phyloP scores from a whole-genome alignment of 2,888 invertebrate species.

The Ectemnius lituratus region DNA sequence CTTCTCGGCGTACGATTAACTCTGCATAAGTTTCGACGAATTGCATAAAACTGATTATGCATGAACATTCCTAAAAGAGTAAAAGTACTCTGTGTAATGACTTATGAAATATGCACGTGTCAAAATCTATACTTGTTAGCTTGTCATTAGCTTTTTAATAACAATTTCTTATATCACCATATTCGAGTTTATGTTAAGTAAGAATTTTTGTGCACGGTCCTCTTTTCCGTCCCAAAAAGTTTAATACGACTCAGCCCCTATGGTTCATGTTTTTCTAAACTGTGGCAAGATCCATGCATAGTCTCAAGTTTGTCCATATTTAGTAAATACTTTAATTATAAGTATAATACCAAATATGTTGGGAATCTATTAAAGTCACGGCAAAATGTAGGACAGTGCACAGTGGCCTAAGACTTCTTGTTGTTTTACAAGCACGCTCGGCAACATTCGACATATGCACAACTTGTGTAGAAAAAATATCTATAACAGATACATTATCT shows the following conservation, averaged over 20 bases:
- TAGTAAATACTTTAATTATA: constrained; percentile 23
- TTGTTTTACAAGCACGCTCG: constrained; percentile 65
- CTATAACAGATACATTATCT: constrained; percentile 70
- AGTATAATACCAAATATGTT: constrained; percentile 31
- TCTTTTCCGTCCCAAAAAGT: constrained; percentile 42
- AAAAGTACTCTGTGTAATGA: constrained; percentile 41
- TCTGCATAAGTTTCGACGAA: too few relatives aligned
- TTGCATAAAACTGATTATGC: constrained; percentile 45
- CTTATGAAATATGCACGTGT: constrained; percentile 52
- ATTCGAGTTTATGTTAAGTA: constrained; percentile 50
- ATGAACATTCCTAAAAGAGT: constrained; percentile 38
- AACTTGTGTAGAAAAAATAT: constrained; percentile 72
- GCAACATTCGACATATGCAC: constrained; percentile 68
- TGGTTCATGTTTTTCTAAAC: constrained; percentile 26
- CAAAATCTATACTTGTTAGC: constrained; percentile 56
- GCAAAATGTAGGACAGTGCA: constrained; percentile 67
- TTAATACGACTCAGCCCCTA: constrained; percentile 5
- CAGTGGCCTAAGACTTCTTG: constrained; percentile 56
- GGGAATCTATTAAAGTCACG: constrained; percentile 27
- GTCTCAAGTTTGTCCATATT: constrained; percentile 15
- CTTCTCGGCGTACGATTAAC: constrained; percentile 22
- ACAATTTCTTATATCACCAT: constrained; percentile 52
- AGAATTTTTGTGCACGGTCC: constrained; percentile 56
- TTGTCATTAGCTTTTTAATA: constrained; percentile 50
- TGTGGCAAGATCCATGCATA: constrained; percentile 9